Conservation (phyloP, 1,140 invertebrate species). For the Rhopalosiphum padi region DNA sequence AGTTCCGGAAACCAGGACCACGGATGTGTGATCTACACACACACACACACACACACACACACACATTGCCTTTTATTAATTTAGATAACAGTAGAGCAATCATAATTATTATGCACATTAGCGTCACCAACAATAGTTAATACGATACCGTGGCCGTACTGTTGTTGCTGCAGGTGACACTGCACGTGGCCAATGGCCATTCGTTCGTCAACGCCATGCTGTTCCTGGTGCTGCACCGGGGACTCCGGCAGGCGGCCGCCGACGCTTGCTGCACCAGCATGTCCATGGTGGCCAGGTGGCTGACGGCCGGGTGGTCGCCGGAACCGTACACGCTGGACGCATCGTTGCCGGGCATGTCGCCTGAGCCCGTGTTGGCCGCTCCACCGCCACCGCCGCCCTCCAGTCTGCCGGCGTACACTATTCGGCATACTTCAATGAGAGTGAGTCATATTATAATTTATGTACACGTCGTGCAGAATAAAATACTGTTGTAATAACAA, state of each 20-base stretch:
- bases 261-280: conserved; percentile 78
- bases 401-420: conserved; percentile 43
- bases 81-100: too few relatives aligned
- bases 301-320: conserved; percentile 61
- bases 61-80: too few relatives aligned
- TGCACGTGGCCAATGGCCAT: conserved; percentile 87
- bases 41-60: too few relatives aligned
- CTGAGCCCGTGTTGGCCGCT: conserved; percentile 32
- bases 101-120: too few relatives aligned
- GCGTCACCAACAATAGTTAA: background rate
- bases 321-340: conserved; percentile 60
- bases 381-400: conserved; percentile 42
- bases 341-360: conserved; percentile 43
- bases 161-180: conserved; percentile 73
- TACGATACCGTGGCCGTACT: background rate
- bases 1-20: too few relatives aligned
- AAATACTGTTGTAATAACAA: too few relatives aligned
- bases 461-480: fast-evolving
- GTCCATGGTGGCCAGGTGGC: conserved; percentile 70
- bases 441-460: background rate
- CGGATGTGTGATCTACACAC: too few relatives aligned
- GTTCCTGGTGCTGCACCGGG: conserved; percentile 80
- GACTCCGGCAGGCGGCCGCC: conserved; percentile 73
- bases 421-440: conserved; percentile 47
- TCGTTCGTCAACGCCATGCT: conserved; percentile 84